A percentile compares a stretch with the other conserved stretches of the same genome.
Evolutionary conservation across 2,888 invertebrate species (phyloP).

Genomic region (Allygus modestus): DNA sequence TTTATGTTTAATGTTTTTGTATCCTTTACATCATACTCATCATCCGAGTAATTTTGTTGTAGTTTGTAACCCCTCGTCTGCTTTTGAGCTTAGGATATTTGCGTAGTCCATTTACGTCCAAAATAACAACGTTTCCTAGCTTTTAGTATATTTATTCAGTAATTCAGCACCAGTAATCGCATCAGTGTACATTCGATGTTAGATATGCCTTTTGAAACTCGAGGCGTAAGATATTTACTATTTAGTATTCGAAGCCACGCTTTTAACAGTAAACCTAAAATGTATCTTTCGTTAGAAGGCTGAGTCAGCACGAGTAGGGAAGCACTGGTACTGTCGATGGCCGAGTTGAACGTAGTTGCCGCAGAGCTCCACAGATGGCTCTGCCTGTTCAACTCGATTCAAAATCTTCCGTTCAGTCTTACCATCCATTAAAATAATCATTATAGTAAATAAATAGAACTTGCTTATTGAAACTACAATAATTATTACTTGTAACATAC

Average conservation of each 20-base stretch:
- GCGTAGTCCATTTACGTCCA: neutral
- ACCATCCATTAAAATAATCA: neutral
- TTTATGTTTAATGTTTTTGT: slow-evolving; percentile 4
- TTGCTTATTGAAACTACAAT: neutral
- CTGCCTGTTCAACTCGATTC: neutral
- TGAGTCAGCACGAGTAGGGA: slow-evolving; percentile 15
- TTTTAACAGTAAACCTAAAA: neutral
- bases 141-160: neutral
- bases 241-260: neutral
- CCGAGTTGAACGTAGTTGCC: neutral
- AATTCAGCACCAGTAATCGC: slow-evolving; percentile 8
- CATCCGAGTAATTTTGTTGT: slow-evolving; percentile 26
- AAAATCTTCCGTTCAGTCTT: neutral
- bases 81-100: slow-evolving; percentile 4
- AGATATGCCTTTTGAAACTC: neutral
- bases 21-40: slow-evolving; percentile 1
- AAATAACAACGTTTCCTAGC: neutral
- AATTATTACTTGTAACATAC: neutral
- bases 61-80: slow-evolving; percentile 12
- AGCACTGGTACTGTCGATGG: slow-evolving; percentile 32
- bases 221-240: neutral
- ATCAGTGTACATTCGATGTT: slow-evolving; percentile 11
- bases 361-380: slow-evolving; percentile 33
- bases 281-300: neutral
- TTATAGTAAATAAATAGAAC: neutral